phyloP scores from a whole-genome alignment of 2,113 vertebrate genomes.

The Eudorcas thomsonii region DNA sequence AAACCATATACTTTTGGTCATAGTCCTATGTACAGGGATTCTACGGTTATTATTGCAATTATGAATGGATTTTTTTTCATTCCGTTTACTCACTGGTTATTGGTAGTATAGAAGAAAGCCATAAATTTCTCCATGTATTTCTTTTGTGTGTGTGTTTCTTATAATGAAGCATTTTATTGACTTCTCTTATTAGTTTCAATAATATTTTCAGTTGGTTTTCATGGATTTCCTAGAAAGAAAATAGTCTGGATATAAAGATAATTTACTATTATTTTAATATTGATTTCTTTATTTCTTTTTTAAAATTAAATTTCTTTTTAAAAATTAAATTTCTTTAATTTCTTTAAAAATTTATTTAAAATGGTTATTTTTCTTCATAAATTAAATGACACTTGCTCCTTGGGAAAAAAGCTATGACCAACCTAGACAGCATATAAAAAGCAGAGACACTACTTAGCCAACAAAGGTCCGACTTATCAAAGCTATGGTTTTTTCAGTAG shows the following conservation, averaged over 20 bases:
- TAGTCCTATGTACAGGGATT: not conserved
- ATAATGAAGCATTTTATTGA: not conserved
- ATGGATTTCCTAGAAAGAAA: not conserved
- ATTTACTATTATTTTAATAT: not conserved
- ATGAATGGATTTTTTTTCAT: not conserved
- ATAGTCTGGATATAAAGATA: not conserved
- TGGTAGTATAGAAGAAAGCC: not conserved
- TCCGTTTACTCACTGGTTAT: not conserved
- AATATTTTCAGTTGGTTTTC: conserved; percentile 3
- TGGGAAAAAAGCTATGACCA: not conserved
- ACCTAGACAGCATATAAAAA: not conserved
- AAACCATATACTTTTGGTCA: not conserved
- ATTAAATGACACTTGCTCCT: not conserved
- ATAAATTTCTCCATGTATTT: not conserved
- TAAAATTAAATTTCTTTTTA: not conserved
- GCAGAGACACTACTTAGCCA: not conserved
- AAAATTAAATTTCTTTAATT: not conserved
- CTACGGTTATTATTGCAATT: not conserved
- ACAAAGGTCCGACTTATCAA: not conserved
- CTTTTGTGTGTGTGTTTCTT: not conserved
- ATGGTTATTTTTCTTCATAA: not conserved
- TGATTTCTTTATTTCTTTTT: not conserved
- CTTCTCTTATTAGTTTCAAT: not conserved
- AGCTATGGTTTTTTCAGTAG: not conserved
- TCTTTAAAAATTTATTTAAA: not conserved